Conservation (phyloP, 2,797 vertebrate genomes). For the Syncerus caffer region DNA sequence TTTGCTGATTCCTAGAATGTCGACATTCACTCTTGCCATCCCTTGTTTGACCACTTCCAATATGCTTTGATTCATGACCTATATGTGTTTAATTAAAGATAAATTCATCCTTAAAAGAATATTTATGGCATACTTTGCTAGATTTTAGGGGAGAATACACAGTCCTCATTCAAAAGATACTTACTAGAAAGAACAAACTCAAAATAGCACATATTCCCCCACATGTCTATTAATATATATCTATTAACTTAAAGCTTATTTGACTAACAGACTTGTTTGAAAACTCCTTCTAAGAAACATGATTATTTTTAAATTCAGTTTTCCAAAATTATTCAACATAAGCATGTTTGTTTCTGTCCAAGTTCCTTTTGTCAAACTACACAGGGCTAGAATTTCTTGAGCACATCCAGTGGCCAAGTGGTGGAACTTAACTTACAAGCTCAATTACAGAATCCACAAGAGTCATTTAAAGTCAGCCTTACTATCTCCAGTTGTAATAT, state of each 20-base stretch:
- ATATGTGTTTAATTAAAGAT: not conserved
- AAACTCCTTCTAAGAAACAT: not conserved
- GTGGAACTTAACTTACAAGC: not conserved
- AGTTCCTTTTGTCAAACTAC: not conserved
- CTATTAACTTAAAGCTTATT: not conserved
- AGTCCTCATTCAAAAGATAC: not conserved
- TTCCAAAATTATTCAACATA: not conserved
- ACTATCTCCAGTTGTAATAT: not conserved
- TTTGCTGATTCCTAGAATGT: not conserved
- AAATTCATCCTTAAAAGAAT: not conserved
- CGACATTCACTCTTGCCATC: accelerated
- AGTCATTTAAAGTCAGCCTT: not conserved
- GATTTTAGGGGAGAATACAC: not conserved
- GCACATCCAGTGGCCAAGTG: not conserved
- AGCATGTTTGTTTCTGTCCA: not conserved
- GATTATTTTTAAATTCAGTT: not conserved
- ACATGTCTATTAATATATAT: not conserved
- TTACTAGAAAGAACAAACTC: not conserved
- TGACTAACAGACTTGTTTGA: not conserved
- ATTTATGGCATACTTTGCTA: not conserved
- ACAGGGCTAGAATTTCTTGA: not conserved
- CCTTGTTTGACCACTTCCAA: not conserved
- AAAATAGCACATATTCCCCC: not conserved
- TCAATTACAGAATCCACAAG: not conserved
- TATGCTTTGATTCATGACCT: not conserved